Conservation (phyloP, 2,888 invertebrate genomes). For the Rotaria sp. region DNA sequence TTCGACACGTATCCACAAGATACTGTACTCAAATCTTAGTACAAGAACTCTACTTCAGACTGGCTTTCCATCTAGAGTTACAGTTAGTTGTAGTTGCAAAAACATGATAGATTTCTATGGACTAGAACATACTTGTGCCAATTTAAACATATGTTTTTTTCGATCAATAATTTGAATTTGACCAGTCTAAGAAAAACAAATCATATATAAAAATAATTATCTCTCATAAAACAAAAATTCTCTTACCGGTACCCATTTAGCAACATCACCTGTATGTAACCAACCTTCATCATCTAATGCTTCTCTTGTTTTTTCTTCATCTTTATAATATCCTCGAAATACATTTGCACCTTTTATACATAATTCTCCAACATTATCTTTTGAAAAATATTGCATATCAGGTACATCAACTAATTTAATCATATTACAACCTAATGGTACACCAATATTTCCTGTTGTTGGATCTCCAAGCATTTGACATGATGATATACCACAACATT, state of each 20-base stretch:
- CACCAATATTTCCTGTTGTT: conserved; percentile 39
- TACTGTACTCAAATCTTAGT: no score
- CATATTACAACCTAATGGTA: conserved; percentile 36
- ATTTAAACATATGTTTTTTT: conserved; percentile 40
- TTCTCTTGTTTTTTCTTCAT: conserved; percentile 40
- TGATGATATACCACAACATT: conserved; percentile 61
- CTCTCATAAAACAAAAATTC: not conserved
- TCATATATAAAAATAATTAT: not conserved
- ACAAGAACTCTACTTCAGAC: no score
- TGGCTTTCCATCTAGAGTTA: no score
- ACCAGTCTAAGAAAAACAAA: conserved; percentile 28
- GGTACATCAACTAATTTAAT: conserved; percentile 39
- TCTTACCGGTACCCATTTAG: conserved; percentile 13
- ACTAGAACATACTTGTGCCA: conserved; percentile 8
- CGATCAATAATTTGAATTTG: conserved; percentile 37
- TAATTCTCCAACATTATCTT: conserved; percentile 37
- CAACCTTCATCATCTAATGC: conserved; percentile 38
- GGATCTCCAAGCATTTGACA: conserved; percentile 34
- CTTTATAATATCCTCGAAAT: conserved; percentile 39
- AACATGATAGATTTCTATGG: not conserved
- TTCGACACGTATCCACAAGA: no score
- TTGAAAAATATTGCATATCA: conserved; percentile 41
- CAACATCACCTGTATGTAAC: conserved; percentile 41
- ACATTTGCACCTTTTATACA: conserved; percentile 37
- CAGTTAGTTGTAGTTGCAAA: not conserved